Evolutionary conservation across 2,888 invertebrate genomes (phyloP), one percentile per base, ranked within the genome.

Genomic region (Cremastinae sp.): DNA sequence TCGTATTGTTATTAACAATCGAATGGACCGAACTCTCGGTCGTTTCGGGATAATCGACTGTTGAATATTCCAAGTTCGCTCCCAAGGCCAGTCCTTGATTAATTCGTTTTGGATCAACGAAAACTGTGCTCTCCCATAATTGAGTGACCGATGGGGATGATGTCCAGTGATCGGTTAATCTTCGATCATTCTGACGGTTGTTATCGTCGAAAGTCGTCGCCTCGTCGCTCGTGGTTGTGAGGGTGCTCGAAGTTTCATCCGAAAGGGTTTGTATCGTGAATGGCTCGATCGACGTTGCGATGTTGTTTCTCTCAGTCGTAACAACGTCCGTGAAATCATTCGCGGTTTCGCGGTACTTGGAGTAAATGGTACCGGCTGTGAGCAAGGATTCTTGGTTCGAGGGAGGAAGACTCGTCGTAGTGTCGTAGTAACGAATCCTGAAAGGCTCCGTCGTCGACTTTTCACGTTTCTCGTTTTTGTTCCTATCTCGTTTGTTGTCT

Each of bases 91-190:
- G 84, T 0, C 93, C 94, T 72, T 94, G 93, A 83, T 96, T 96
- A 12, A 95, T 92, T 20, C 93, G 93, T 35, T 93, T 91, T 0
- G 96, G 95, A 87, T 95, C 94, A 5, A 95, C 90, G 78, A 92
- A 92, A 8, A 94, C 92, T 0, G 95, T 94, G 56, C 93, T 94
- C 66, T 93, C 93, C 94, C 94, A 94, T 55, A 93, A 90, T 90
- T 90, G 91, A 53, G 91, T 92, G 82, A 90, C 93, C 1, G 83
- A 91, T 88, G 91, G 90, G 2, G 91, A 90, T 0, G 90, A 89
- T 0, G 90, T 88, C 91, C 91, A 91, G 1, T 91, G 91, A 76
- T 90, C 86, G 74, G 89, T 74, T 85, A 90, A 55, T 86, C 90
- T 81, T 86, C 85, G 28, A 79, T 80, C 12, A 87, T 89, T 51